These are phyloP conservation scores for Neoscelio sp. DNA, from an alignment of 2,888 invertebrate species.

Conservation along the genomic window DNA sequence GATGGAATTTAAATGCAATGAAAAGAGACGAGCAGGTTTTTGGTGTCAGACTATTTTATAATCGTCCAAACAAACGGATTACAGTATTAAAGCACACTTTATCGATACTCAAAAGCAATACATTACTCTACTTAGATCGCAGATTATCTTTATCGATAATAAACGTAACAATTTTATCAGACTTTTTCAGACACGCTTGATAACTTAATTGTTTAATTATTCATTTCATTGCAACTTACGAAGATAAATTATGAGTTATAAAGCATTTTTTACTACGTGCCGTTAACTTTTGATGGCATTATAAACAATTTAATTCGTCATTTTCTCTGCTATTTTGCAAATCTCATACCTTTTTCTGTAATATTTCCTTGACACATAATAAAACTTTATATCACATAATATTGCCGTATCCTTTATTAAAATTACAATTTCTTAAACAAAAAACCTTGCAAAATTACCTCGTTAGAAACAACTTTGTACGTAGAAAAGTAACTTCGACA, in stretches of 20 bases:
- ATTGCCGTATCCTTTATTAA: background rate
- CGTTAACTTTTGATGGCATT: constrained; percentile 1
- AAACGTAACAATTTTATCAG: too few species aligned
- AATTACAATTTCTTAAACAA: background rate
- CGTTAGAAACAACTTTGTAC: constrained; percentile 10
- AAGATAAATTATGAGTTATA: background rate
- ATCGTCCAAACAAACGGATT: constrained; percentile 17
- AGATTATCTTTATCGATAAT: too few species aligned
- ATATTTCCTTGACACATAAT: background rate
- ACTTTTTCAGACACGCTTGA: constrained; percentile 1
- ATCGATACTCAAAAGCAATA: too few species aligned
- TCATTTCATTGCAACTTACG: constrained; percentile 9
- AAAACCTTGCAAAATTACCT: constrained; percentile 5
- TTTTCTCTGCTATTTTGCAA: background rate
- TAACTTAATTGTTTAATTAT: constrained; percentile 29
- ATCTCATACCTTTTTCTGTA: background rate
- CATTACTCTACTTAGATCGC: too few species aligned
- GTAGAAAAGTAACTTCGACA: constrained; percentile 19
- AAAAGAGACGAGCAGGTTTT: constrained; percentile 32
- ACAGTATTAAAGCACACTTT: constrained; percentile 12
- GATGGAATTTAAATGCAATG: constrained; percentile 34
- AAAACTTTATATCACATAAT: constrained; percentile 19
- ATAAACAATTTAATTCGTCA: constrained; percentile 9
- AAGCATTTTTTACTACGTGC: background rate
- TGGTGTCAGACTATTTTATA: constrained; percentile 11